These are phyloP conservation scores for Hyposoter didymator DNA, from an alignment of 2,888 invertebrate genomes.

Conservation along the genomic window DNA sequence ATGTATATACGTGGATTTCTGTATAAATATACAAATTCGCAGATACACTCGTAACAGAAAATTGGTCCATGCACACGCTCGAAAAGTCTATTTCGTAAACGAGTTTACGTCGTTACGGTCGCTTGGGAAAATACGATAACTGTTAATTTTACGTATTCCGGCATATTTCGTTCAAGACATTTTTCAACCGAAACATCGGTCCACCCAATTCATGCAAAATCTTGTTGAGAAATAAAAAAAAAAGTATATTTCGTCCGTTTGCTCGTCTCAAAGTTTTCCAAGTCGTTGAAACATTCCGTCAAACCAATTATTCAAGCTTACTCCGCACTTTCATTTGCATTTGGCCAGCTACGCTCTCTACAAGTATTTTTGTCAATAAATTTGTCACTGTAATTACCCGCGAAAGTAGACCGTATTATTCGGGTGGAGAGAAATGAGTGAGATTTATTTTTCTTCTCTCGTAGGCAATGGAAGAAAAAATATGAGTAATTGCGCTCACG, in stretches of 20 bases:
- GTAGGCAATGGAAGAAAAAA: neutral
- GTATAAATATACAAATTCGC: neutral
- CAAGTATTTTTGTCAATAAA: neutral
- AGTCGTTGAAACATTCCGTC: neutral
- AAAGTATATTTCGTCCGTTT: neutral
- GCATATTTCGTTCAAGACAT: neutral
- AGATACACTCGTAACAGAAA: conserved; percentile 11
- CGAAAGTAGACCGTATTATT: conserved; percentile 21
- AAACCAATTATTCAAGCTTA: conserved; percentile 10
- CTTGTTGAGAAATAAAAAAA: neutral
- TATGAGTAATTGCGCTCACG: neutral
- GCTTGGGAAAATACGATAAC: conserved; percentile 31
- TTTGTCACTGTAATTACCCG: neutral
- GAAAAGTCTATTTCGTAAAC: conserved; percentile 37
- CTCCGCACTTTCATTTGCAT: neutral
- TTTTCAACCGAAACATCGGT: neutral
- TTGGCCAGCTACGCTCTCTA: neutral
- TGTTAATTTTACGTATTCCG: neutral
- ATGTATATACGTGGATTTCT: neutral
- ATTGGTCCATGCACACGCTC: neutral
- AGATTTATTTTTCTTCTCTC: neutral
- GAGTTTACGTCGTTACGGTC: conserved; percentile 5
- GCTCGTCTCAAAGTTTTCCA: neutral
- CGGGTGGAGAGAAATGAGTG: neutral
- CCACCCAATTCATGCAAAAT: conserved; percentile 23